Percentiles rank a stretch among this genome's conserved stretches.
phyloP scores from a whole-genome alignment of 1,140 invertebrate genomes.

The Ceratitis capitata region DNA sequence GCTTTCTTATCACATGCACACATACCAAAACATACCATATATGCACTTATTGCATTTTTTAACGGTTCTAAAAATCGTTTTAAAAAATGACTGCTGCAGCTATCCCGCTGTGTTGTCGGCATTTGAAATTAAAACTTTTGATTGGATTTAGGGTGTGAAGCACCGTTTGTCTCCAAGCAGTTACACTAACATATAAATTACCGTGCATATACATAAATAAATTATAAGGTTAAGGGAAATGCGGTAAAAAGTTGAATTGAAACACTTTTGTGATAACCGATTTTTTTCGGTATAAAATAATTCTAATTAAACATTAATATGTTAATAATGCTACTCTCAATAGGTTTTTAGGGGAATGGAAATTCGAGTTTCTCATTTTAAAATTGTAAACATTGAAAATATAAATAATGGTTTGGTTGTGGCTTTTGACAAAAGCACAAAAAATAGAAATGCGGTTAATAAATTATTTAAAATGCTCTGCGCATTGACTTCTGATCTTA shows the following conservation, averaged over 20 bases:
- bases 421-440: too few relatives aligned
- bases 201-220: neutral
- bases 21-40: too few relatives aligned
- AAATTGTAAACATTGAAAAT: too few relatives aligned
- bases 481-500: too few relatives aligned
- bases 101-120: neutral
- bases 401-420: too few relatives aligned
- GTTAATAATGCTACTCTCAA: neutral
- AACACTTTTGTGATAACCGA: neutral
- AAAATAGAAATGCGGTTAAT: too few relatives aligned
- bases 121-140: constrained; percentile 34
- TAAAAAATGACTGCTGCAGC: neutral
- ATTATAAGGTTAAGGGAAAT: neutral
- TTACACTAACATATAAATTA: neutral
- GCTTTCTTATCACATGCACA: neutral
- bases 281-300: too few relatives aligned
- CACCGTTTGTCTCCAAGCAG: neutral
- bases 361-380: too few relatives aligned
- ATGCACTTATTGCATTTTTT: neutral
- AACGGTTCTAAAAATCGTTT: neutral
- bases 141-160: neutral
- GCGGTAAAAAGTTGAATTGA: constrained; percentile 8
- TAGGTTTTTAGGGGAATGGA: neutral
- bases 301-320: neutral
- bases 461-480: too few relatives aligned